A percentile compares a stretch with the other conserved stretches of the same genome.
phyloP scores from a whole-genome alignment of 2,113 vertebrate species.

The Bothrops jararaca region DNA sequence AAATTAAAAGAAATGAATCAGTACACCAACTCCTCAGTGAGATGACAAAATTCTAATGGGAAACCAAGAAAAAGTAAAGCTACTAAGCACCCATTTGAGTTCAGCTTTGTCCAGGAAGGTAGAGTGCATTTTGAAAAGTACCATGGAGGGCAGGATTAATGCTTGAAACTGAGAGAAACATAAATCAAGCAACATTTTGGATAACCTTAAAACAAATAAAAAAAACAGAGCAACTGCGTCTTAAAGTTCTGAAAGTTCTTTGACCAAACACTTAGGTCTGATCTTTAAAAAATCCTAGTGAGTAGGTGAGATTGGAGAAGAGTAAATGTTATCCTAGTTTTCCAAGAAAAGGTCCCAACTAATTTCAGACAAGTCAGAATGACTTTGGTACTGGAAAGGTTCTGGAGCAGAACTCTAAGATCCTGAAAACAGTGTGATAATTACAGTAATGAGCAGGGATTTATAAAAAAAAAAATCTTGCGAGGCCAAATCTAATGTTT shows the following conservation, averaged over 20 bases:
- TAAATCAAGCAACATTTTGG: background rate
- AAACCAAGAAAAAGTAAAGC: background rate
- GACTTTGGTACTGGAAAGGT: background rate
- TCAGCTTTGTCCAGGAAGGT: background rate
- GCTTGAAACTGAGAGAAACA: background rate
- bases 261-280: background rate
- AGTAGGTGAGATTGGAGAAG: background rate
- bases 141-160: background rate
- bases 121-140: background rate
- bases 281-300: background rate
- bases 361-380: background rate
- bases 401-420: background rate
- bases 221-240: background rate
- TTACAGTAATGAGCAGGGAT: background rate
- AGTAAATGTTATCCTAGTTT: background rate
- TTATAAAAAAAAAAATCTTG: background rate
- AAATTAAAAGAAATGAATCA: background rate
- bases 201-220: background rate
- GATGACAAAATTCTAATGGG: background rate
- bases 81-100: background rate
- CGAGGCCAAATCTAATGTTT: background rate
- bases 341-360: background rate
- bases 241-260: background rate
- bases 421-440: background rate
- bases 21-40: background rate